phyloP scores from a whole-genome alignment of 2,113 vertebrate species.

The Carollia perspicillata region DNA sequence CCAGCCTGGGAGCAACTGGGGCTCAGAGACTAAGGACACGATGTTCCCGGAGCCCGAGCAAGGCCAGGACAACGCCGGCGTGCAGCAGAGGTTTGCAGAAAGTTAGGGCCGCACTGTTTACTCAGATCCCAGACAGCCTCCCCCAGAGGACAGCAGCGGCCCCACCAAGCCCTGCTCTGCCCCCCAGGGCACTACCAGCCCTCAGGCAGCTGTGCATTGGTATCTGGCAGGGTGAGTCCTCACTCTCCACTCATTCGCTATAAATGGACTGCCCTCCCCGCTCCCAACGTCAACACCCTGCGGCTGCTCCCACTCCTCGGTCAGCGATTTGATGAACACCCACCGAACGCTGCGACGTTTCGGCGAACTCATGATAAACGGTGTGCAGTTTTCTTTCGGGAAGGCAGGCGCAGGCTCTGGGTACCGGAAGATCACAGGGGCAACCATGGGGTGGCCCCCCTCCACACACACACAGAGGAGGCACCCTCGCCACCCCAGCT shows the following conservation, averaged over 20 bases:
- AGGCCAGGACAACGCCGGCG: rapidly evolving
- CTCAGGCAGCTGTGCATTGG: rapidly evolving
- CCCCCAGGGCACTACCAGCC: not conserved
- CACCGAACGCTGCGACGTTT: rapidly evolving
- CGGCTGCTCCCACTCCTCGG: rapidly evolving
- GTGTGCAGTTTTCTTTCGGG: not conserved
- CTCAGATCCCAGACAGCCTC: rapidly evolving
- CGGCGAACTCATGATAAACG: rapidly evolving
- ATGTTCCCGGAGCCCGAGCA: not conserved
- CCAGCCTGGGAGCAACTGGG: not conserved
- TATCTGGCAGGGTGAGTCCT: not conserved
- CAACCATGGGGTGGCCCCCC: not conserved
- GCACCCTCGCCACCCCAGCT: not conserved
- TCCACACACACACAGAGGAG: too few relatives aligned
- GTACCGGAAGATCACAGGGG: not conserved
- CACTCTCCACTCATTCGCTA: not conserved
- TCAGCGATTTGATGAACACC: not conserved
- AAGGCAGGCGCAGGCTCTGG: not conserved
- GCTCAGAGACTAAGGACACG: not conserved
- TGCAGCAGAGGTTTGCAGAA: not conserved
- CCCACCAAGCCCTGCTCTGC: rapidly evolving
- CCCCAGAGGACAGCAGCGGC: rapidly evolving
- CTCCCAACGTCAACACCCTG: rapidly evolving
- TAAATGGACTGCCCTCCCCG: not conserved
- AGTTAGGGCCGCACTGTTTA: not conserved